Evolutionary conservation across 2,888 invertebrate species (phyloP).

Genomic region (Tortricodes alternella): DNA sequence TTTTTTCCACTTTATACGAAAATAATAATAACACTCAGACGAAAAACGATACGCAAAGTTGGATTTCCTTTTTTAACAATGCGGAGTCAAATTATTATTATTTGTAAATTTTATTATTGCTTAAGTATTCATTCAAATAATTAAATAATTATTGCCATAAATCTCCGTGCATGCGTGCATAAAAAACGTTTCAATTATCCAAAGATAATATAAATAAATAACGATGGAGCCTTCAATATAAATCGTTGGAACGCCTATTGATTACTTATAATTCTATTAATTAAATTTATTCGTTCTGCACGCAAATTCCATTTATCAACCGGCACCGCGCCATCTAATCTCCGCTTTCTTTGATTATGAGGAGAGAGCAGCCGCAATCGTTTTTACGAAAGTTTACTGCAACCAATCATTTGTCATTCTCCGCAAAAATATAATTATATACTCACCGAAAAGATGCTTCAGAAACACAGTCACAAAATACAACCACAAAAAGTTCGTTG

Average conservation of each 20-base stretch:
- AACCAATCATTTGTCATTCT: slow-evolving; percentile 30
- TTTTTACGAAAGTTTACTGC: slow-evolving; percentile 46
- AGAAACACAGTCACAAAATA: slow-evolving; percentile 62
- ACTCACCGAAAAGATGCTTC: slow-evolving; percentile 54
- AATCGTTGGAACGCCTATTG: not conserved
- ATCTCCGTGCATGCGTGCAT: no score
- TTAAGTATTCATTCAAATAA: no score
- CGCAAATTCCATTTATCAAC: slow-evolving; percentile 43
- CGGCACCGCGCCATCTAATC: slow-evolving; percentile 42
- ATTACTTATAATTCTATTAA: slow-evolving; percentile 15
- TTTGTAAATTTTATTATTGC: no score
- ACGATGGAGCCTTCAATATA: no score
- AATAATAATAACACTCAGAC: not conserved
- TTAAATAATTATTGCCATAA: no score
- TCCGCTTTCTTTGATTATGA: slow-evolving; percentile 53
- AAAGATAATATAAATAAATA: no score
- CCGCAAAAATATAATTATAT: slow-evolving; percentile 33
- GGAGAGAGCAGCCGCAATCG: slow-evolving; percentile 53
- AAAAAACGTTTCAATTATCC: no score
- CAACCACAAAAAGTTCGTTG: slow-evolving; percentile 56
- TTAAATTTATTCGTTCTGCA: slow-evolving; percentile 24
- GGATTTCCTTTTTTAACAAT: no score
- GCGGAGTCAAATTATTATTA: no score
- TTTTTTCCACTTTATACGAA: not conserved
- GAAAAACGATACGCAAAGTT: not conserved